These are phyloP conservation scores for Andrena minutula DNA, from an alignment of 2,888 invertebrate species.

Conservation along the genomic window DNA sequence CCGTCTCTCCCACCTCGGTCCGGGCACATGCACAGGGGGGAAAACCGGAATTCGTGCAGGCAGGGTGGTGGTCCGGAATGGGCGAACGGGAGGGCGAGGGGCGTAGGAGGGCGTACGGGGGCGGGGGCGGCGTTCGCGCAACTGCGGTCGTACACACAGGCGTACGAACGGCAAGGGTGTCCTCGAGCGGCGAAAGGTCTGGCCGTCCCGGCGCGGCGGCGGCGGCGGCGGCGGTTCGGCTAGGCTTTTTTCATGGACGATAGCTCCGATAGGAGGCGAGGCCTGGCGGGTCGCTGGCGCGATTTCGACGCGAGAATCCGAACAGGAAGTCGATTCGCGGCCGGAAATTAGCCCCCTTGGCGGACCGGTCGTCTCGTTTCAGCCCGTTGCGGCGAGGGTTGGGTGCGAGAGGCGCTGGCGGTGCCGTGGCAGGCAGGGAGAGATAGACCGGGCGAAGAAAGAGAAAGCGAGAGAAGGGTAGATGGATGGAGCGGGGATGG, in stretches of 20 bases:
- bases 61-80: conserved; percentile 80
- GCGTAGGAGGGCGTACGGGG: background rate
- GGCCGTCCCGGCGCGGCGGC: conserved; percentile 25
- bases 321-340: conserved; percentile 68
- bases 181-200: conserved; percentile 85
- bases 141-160: conserved; percentile 73
- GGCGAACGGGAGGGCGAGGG: conserved; percentile 27
- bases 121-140: conserved; percentile 82
- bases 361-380: conserved; percentile 56
- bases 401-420: conserved; percentile 43
- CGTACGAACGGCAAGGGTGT: conserved; percentile 78
- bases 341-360: conserved; percentile 70
- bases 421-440: conserved; percentile 42
- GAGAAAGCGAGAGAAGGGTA: conserved; percentile 30
- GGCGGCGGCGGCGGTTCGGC: conserved; percentile 52
- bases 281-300: conserved; percentile 23
- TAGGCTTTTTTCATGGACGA: conserved; percentile 75
- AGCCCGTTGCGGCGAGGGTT: conserved; percentile 48
- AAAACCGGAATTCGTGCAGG: conserved; percentile 85
- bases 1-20: conserved; percentile 60
- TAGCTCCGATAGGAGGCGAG: conserved; percentile 28
- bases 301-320: conserved; percentile 52
- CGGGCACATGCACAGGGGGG: conserved; percentile 83
- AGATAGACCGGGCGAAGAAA: background rate
- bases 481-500: conserved; percentile 18